Base-by-base conservation (phyloP, 92 coral and sea anemone species). In the Galaxea fascicularis region DNA sequence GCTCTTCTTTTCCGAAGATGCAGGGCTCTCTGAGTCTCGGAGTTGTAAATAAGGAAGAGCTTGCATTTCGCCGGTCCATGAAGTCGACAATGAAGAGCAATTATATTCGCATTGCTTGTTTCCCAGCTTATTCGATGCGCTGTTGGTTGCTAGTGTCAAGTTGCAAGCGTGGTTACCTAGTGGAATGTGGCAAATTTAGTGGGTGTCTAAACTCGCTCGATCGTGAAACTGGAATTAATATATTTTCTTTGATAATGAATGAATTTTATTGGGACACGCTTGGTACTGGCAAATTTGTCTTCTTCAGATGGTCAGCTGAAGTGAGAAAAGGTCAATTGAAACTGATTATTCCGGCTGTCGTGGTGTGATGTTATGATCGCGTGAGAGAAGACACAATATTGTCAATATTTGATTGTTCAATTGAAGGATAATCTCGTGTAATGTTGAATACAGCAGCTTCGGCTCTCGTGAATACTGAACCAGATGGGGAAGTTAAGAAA, bases 1-100 rank as follows among this genome's bases (percentile, higher is more conserved):
- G 47, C 26, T 66, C 52, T 47, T 88, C 76, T 91, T 91, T 73
- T 88, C 90, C 18, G 95, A 49, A 7, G 87, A 85, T 3, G 16
- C 18, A 45, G 65, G 24, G 27, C 73, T 83, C 30, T 84, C 85
- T 52, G 90, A 57, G 9, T 91, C 92, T 70, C 83, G 85, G 11
- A 80, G 77, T 65, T 91, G 90, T 45, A 88, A 46, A 44, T 78
- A 58, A 20, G 95, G 92, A 54, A 91, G 71, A 53, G 95, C 92
- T 64, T 91, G 90, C 95, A 91, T 91, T 58, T 62, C 64, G 63
- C 71, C 46, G 78, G 15, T 59, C 77, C 71, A 70, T 41, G 47
- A 57, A 66, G 71, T 31, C 84, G 47, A 1, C 63, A 28, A 65
- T 52, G 35, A 25, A 14, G 17, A 46, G 24, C 58, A 54, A 52